Conservation (phyloP, 2,888 invertebrate species). For the Hipparchia sbordonii region DNA sequence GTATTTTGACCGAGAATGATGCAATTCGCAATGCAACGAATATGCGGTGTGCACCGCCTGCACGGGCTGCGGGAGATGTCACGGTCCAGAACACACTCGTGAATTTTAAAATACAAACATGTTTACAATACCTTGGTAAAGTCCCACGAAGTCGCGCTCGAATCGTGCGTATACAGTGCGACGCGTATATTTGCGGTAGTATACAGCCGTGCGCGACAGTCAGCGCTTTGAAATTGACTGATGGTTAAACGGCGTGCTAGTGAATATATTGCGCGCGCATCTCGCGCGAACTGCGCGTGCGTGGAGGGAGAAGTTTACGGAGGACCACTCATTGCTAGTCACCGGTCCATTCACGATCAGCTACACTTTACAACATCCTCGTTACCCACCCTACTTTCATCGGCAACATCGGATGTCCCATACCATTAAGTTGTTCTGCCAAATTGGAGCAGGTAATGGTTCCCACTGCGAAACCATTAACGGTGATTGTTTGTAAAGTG, state of each 20-base stretch:
- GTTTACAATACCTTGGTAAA: conserved; percentile 46
- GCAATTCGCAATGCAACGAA: conserved; percentile 49
- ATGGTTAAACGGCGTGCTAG: conserved; percentile 58
- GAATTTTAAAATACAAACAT: conserved; percentile 26
- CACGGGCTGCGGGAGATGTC: conserved; percentile 33
- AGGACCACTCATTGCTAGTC: conserved; percentile 35
- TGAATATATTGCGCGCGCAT: conserved; percentile 78
- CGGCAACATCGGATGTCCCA: conserved; percentile 45
- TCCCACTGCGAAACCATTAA: conserved; percentile 31
- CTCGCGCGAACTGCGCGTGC: conserved; percentile 60
- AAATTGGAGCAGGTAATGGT: conserved; percentile 42
- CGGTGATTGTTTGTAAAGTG: conserved; percentile 35
- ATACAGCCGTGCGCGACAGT: conserved; percentile 52
- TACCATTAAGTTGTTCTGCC: conserved; percentile 42
- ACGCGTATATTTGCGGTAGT: conserved; percentile 33
- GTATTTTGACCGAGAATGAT: conserved; percentile 44
- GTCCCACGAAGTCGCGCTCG: conserved; percentile 45
- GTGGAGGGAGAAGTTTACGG: conserved; percentile 62
- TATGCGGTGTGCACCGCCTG: conserved; percentile 30
- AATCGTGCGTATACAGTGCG: conserved; percentile 41
- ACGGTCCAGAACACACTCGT: conserved; percentile 17
- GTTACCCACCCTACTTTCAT: conserved; percentile 37
- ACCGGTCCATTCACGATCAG: conserved; percentile 37
- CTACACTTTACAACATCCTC: conserved; percentile 26
- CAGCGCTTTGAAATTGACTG: conserved; percentile 68